Base-by-base conservation (phyloP, 2,797 vertebrate genomes). In the Oreonectes daqikongensis region DNA sequence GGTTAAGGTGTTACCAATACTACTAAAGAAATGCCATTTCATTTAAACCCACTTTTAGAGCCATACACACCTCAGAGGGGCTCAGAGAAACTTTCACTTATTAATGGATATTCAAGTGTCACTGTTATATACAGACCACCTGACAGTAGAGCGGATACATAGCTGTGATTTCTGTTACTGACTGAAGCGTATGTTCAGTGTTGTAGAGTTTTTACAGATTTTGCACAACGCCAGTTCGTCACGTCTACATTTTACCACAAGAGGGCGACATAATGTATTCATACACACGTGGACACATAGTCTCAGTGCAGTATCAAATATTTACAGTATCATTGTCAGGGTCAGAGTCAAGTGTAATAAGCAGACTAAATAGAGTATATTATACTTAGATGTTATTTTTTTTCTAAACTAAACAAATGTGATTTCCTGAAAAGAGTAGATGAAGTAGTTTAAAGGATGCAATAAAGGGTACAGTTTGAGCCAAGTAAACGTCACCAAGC, bases 1-100 rank as follows among this genome's bases (percentile, higher is more conserved):
- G 15, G 85, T 90, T 87, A 82, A 87, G 82, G 82, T 86, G 79
- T 82, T 82, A 55, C 68, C 65, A 87, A 86, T 70, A 48, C 67
- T 63, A 32, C 67, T 40, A 4, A 70, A 17, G n/a, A 18, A 35
- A 75, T 17, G 40, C 52, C 72, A 75, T 66, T 40, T 40, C 11
- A 76, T 67, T 75, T 9, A 55, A 75, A 59, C 52, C 55, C 65
- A 60, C 12, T 26, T 69, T 69, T 28, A 61, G 11, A 30, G 42
- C 26, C 59, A 35, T 32, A 15, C 30, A 24, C 14, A 57, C 6
- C 26, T 57, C 55, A 59, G 55, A 59, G 55, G 26, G n/a, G 55
- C 63, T 75, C 72, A 7, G 50, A 55, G 50, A 75, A 67, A 44
- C 44, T 14, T 63, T 52, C 59, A 52, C 30, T 73, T 44, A 30